A percentile compares a stretch with the other conserved stretches of the same genome.
phyloP scores from a whole-genome alignment of 2,888 invertebrate species.

The Carcina quercana region DNA sequence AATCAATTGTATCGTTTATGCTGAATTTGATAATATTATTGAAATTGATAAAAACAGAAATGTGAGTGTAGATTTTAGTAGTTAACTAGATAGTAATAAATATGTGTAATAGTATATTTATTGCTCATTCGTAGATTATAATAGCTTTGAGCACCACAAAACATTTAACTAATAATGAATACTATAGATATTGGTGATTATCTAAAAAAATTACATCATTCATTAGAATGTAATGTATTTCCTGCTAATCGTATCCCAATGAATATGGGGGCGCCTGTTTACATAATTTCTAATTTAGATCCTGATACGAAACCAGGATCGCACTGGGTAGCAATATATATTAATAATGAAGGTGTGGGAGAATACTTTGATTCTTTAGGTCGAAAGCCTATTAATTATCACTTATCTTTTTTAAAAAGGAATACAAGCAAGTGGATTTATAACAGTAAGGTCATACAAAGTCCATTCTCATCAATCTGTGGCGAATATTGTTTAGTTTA shows the following conservation, averaged over 20 bases:
- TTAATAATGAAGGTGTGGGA: conserved; percentile 13
- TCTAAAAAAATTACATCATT: conserved; percentile 3
- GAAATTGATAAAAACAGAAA: conserved; percentile 16
- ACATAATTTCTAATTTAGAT: conserved; percentile 15
- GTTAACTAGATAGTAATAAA: conserved; percentile 6
- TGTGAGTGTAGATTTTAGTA: conserved; percentile 10
- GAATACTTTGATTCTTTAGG: conserved; percentile 20
- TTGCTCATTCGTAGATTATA: no score
- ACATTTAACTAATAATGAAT: conserved; percentile 1
- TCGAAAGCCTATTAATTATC: conserved; percentile 9
- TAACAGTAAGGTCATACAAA: conserved; percentile 7
- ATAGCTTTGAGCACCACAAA: no score
- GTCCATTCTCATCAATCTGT: conserved; percentile 5
- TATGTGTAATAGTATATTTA: not conserved
- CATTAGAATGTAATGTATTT: conserved; percentile 7
- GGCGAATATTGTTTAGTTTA: conserved; percentile 9
- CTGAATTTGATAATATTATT: conserved; percentile 20
- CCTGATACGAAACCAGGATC: conserved; percentile 18
- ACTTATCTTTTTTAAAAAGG: conserved; percentile 12
- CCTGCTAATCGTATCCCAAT: conserved; percentile 11
- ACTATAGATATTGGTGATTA: conserved; percentile 5
- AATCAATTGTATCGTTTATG: conserved; percentile 20
- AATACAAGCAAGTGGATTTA: conserved; percentile 15
- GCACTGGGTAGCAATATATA: conserved; percentile 20
- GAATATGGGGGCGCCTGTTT: not conserved